These are phyloP conservation scores for Sitta europaea DNA, from an alignment of 2,113 vertebrate genomes.

Conservation along the genomic window DNA sequence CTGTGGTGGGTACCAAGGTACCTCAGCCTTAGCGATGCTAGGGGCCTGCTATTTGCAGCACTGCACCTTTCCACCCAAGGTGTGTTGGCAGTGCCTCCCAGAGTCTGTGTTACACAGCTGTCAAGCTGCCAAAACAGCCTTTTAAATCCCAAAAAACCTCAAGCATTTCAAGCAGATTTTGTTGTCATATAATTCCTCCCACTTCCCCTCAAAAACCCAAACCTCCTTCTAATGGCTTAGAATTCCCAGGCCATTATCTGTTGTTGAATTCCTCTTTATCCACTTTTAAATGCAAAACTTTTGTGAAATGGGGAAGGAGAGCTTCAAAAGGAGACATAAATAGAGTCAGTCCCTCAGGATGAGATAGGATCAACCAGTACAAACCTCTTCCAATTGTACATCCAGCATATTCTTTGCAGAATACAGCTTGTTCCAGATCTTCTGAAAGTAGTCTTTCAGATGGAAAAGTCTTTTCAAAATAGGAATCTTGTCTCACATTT, in stretches of 20 bases:
- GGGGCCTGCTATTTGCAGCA: neutral
- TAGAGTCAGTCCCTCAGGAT: neutral
- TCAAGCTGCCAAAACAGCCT: neutral
- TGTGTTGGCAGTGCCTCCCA: neutral
- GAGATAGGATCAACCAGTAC: neutral
- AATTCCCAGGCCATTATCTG: neutral
- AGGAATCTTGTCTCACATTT: neutral
- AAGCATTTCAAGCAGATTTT: neutral
- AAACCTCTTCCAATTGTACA: neutral
- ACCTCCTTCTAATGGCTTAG: too few species aligned
- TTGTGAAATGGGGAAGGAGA: neutral
- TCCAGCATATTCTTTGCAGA: neutral
- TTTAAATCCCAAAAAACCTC: neutral
- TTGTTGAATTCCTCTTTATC: neutral
- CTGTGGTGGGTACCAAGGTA: neutral
- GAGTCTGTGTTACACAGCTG: neutral
- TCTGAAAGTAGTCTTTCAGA: neutral
- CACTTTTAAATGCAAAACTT: neutral
- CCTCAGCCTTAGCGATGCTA: neutral
- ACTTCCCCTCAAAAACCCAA: fast-evolving
- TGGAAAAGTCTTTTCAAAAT: neutral
- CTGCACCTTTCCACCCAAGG: neutral
- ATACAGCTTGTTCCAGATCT: neutral
- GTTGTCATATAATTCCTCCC: neutral
- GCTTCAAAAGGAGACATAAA: neutral